A percentile compares a stretch with the other conserved stretches of the same genome.
Conservation (phyloP, 2,888 invertebrate species). For the Amphimallon solstitiale region DNA sequence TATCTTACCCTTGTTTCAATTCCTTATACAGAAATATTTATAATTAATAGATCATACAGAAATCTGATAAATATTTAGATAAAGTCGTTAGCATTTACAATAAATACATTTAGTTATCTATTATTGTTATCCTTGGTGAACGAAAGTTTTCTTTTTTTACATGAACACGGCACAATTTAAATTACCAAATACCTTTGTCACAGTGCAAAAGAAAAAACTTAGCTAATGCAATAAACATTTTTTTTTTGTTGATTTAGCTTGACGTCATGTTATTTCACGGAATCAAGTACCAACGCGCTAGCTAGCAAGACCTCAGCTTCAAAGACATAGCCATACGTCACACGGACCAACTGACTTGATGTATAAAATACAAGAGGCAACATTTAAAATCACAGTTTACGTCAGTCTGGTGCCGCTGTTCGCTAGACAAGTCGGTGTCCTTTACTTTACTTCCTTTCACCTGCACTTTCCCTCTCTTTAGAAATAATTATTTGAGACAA, state of each 20-base stretch:
- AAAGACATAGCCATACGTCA: slow-evolving; percentile 12
- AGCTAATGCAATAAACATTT: slow-evolving; percentile 6
- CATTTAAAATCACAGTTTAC: slow-evolving; percentile 34
- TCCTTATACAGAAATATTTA: no score
- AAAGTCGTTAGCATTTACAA: slow-evolving; percentile 3
- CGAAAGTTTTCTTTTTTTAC: slow-evolving; percentile 15
- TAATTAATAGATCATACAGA: no score
- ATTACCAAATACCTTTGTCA: not conserved
- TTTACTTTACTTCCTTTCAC: slow-evolving; percentile 50
- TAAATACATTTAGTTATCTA: slow-evolving; percentile 5
- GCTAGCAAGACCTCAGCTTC: slow-evolving; percentile 2
- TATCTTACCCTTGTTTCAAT: no score
- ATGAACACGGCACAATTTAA: slow-evolving; percentile 2
- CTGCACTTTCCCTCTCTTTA: slow-evolving; percentile 52
- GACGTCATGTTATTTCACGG: slow-evolving; percentile 23
- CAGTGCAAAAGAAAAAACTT: not conserved
- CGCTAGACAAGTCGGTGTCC: slow-evolving; percentile 46
- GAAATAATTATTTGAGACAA: slow-evolving; percentile 44
- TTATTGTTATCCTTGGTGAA: slow-evolving; percentile 12
- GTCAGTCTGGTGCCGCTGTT: slow-evolving; percentile 34
- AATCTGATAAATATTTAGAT: not conserved
- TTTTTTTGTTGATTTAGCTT: slow-evolving; percentile 8
- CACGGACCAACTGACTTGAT: slow-evolving; percentile 18
- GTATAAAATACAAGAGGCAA: slow-evolving; percentile 26
- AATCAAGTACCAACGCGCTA: not conserved